phyloP scores from a whole-genome alignment of 1,140 invertebrate species.

The Drosophila hydei region DNA sequence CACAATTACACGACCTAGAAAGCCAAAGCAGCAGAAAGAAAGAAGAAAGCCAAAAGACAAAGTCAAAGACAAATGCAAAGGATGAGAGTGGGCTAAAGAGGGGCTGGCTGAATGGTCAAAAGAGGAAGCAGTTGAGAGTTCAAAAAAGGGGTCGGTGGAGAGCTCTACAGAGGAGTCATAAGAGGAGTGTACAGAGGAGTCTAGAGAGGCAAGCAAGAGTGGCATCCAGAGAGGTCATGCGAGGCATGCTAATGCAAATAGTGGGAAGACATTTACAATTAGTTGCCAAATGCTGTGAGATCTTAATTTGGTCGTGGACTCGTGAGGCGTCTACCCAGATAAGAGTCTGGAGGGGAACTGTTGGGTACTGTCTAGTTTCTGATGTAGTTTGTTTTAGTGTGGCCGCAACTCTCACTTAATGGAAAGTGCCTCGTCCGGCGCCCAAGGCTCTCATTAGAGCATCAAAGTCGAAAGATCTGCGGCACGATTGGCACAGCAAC shows the following conservation, averaged over 20 bases:
- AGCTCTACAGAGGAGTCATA: not conserved
- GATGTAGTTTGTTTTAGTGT: constrained; percentile 75
- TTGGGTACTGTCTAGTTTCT: constrained; percentile 42
- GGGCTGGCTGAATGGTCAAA: not conserved
- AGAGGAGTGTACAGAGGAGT: too few species aligned
- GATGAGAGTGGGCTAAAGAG: constrained; percentile 26
- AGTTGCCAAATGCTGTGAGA: constrained; percentile 78
- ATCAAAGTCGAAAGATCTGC: constrained; percentile 52
- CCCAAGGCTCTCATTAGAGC: constrained; percentile 16
- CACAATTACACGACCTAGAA: constrained; percentile 81
- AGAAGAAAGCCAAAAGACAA: constrained; percentile 68
- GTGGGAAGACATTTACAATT: constrained; percentile 74
- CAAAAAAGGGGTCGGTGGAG: not conserved
- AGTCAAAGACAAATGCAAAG: constrained; percentile 37
- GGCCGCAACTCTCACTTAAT: constrained; percentile 26
- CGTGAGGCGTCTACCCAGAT: constrained; percentile 19
- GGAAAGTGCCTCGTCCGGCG: constrained; percentile 24
- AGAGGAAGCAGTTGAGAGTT: not conserved
- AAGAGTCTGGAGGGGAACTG: constrained; percentile 2
- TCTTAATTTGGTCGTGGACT: constrained; percentile 78
- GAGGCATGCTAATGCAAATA: constrained; percentile 61
- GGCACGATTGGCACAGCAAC: constrained; percentile 47
- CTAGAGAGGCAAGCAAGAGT: too few species aligned
- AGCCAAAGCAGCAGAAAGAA: constrained; percentile 78
- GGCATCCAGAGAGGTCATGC: not conserved